Evolutionary conservation across 2,113 vertebrate species (phyloP).

Genomic region (Nothobranchius furzeri): DNA sequence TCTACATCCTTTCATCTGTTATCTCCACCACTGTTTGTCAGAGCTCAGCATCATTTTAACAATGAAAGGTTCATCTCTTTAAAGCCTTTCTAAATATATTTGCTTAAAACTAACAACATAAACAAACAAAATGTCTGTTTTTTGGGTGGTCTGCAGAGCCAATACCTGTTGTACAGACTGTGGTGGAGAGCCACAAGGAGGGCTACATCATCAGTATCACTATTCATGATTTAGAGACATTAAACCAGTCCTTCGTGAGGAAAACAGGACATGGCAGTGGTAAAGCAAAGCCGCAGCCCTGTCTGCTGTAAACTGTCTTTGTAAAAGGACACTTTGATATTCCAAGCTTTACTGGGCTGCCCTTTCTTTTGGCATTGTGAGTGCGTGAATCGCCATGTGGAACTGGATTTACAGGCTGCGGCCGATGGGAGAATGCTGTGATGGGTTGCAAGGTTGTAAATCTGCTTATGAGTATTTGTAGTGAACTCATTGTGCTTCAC

Average conservation of each 20-base stretch:
- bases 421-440: constrained; percentile 14
- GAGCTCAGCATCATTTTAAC: constrained; percentile 10
- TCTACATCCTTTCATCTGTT: constrained; percentile 33
- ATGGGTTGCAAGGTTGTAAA: constrained; percentile 14
- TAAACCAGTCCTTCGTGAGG: constrained; percentile 57
- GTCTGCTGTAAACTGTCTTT: constrained; percentile 44
- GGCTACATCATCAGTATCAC: constrained; percentile 50
- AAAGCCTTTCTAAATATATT: too few relatives aligned
- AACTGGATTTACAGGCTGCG: constrained; percentile 40
- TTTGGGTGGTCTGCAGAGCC: constrained; percentile 14
- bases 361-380: constrained; percentile 60
- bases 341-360: constrained; percentile 56
- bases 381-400: constrained; percentile 38
- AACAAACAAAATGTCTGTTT: too few relatives aligned
- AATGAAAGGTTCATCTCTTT: too few relatives aligned
- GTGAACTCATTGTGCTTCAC: too few relatives aligned
- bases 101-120: not conserved
- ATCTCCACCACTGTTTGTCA: not conserved
- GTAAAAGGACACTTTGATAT: constrained; percentile 66
- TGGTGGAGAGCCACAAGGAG: constrained; percentile 48
- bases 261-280: constrained; percentile 56
- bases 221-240: constrained; percentile 58
- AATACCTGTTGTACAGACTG: constrained; percentile 37
- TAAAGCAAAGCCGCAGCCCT: constrained; percentile 38
- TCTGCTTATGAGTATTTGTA: not conserved